phyloP scores from a whole-genome alignment of 2,797 vertebrate genomes.

The Phaenicophaeus curvirostris region DNA sequence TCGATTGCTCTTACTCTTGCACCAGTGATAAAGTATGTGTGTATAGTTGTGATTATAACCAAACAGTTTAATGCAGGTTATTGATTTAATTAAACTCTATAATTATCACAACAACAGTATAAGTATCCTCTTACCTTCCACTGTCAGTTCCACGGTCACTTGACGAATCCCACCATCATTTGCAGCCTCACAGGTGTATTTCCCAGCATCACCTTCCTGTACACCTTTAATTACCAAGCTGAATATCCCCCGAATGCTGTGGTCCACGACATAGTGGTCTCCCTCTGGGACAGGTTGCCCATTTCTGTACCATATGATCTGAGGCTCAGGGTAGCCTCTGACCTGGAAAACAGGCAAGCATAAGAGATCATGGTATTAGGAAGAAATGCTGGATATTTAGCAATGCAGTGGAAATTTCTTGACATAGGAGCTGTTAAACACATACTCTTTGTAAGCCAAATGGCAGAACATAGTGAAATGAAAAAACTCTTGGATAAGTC shows the following conservation, averaged over 20 bases:
- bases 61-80: neutral
- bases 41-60: neutral
- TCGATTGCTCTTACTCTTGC: neutral
- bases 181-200: slow-evolving; percentile 88
- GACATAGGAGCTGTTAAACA: slow-evolving; percentile 54
- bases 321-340: slow-evolving; percentile 81
- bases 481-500: neutral
- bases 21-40: neutral
- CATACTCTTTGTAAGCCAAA: slow-evolving; percentile 57
- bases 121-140: slow-evolving; percentile 81
- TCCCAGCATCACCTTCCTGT: slow-evolving; percentile 81
- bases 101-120: fast-evolving
- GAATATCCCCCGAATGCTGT: slow-evolving; percentile 84
- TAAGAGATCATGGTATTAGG: slow-evolving; percentile 36
- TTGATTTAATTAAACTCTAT: neutral
- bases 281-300: slow-evolving; percentile 80
- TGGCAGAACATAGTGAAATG: slow-evolving; percentile 39
- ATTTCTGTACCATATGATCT: slow-evolving; percentile 85
- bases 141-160: slow-evolving; percentile 88
- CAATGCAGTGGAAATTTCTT: slow-evolving; percentile 60
- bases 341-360: slow-evolving; percentile 68
- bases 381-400: slow-evolving; percentile 56
- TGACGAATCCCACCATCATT: slow-evolving; percentile 86
- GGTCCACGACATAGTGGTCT: slow-evolving; percentile 74
- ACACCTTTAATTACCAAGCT: slow-evolving; percentile 84